phyloP scores from a whole-genome alignment of 2,113 vertebrate genomes.

The Channa maculata region DNA sequence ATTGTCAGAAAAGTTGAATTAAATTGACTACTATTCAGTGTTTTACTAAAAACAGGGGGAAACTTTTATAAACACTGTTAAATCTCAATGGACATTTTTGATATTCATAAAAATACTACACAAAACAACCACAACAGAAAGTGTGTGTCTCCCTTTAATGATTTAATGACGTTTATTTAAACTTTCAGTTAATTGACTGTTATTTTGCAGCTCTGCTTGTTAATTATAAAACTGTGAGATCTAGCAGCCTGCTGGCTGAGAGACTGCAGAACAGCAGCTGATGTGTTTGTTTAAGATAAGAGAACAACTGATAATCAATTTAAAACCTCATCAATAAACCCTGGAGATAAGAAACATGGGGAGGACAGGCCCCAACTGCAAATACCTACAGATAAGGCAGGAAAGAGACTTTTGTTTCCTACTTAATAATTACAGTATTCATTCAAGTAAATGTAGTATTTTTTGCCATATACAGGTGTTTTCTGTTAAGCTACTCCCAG shows the following conservation, averaged over 20 bases:
- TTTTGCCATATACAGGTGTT: not conserved
- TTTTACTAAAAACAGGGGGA: too few relatives aligned
- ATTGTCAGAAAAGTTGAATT: too few relatives aligned
- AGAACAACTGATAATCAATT: conserved; percentile 63
- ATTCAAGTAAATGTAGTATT: not conserved
- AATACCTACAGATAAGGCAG: conserved; percentile 52
- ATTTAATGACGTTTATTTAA: not conserved
- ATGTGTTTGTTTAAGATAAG: conserved; percentile 72
- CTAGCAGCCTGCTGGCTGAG: not conserved
- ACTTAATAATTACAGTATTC: too few relatives aligned
- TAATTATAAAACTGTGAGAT: conserved; percentile 1
- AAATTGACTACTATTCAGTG: too few relatives aligned
- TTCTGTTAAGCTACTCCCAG: not conserved
- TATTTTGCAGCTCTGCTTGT: not conserved
- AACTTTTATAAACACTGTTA: too few relatives aligned
- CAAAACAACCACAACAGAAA: too few relatives aligned
- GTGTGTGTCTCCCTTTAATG: too few relatives aligned
- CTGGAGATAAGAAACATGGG: conserved; percentile 55
- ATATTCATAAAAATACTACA: too few relatives aligned
- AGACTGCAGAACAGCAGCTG: conserved; percentile 49
- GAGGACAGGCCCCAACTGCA: conserved; percentile 32
- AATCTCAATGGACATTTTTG: too few relatives aligned
- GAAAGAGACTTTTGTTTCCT: too few relatives aligned
- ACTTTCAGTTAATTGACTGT: too few relatives aligned
- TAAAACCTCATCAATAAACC: conserved; percentile 58